Base-by-base conservation (phyloP, 2,113 vertebrate species). In the Atlantisia rogersi region DNA sequence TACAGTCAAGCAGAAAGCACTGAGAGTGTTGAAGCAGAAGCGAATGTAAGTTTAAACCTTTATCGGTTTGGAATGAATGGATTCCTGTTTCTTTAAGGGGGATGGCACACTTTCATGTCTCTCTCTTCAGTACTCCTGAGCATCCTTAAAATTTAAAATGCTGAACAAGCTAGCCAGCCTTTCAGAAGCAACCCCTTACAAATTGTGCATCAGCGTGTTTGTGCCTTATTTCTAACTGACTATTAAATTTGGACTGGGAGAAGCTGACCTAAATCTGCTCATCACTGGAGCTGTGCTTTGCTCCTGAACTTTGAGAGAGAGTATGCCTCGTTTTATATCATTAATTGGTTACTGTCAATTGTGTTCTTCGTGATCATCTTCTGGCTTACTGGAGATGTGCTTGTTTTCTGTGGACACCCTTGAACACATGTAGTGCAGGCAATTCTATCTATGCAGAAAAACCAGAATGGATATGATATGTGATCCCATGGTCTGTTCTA, bases 1-100 rank as follows among this genome's bases (percentile, higher is more conserved):
- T 95, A 99, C 99, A 98, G 99, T 99, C 65, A 99, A 99, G 95
- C 99, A 99, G 98, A 99, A 99, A 93, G 99, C 99, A 1, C 75
- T 99, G 98, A 97, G 99, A 92, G 99, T 99, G 63, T 97, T 99
- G 60, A 99, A 99, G 97, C 99, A 99, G 97, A 99, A 99, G 94
- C 98, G 98, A 97, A 99, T 99, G 99, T 99, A 97, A 99, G 99
- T 99, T 94, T 74, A 64, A 91, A 60, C 20, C 6, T 70, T 35
- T 84, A 13, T 94, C 15, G 17, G n/a, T 40, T 44, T 71, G 74
- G 58, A 29, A 32, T 58, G 65, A 86, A 78, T 63, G n/a, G 88
- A 90, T 82, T 10, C 5, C 42, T 76, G 15, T 65, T 86, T 92
- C 35, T 29, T 80, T 53, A 37, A 12, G 19, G 39, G 19, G 0